Percentiles rank a stretch among this genome's conserved stretches.
These are phyloP conservation scores for Erinaceus europaeus DNA, from an alignment of 2,113 vertebrate species.

Conservation along the genomic window DNA sequence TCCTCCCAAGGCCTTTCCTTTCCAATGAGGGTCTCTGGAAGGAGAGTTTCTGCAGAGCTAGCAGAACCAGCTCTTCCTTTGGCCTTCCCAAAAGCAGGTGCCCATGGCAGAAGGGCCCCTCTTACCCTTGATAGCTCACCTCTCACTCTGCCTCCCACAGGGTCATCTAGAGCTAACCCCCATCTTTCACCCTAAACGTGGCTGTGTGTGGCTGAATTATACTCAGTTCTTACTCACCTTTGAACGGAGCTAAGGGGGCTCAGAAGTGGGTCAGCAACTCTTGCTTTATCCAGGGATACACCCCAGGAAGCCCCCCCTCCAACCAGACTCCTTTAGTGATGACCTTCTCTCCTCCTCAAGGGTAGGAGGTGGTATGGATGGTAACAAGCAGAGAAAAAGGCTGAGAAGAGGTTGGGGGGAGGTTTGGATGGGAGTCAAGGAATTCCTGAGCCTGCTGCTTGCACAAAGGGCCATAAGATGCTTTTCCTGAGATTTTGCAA, in stretches of 20 bases:
- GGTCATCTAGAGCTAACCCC: not conserved
- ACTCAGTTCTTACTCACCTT: slow-evolving; percentile 24
- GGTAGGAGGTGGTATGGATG: slow-evolving; percentile 68
- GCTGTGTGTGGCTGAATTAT: not conserved
- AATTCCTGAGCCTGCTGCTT: slow-evolving; percentile 74
- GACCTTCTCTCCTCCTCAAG: slow-evolving; percentile 68
- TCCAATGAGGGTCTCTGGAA: not conserved
- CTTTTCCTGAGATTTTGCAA: slow-evolving; percentile 64
- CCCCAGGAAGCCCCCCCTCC: slow-evolving; percentile 4
- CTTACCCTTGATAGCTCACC: not conserved
- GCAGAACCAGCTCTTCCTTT: not conserved
- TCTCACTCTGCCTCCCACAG: not conserved
- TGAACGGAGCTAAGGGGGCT: slow-evolving; percentile 31
- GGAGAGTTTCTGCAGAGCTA: not conserved
- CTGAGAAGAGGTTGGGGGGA: slow-evolving; percentile 63
- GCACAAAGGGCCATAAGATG: slow-evolving; percentile 60
- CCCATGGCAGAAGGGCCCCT: not conserved
- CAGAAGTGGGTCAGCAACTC: slow-evolving; percentile 21
- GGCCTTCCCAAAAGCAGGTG: not conserved
- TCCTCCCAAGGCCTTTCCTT: not conserved
- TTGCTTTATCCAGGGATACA: not conserved
- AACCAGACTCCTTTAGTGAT: slow-evolving; percentile 33
- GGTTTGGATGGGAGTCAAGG: slow-evolving; percentile 73
- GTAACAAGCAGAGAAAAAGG: slow-evolving; percentile 69
- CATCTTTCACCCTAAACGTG: not conserved